Evolutionary conservation across 2,888 invertebrate species (phyloP), one percentile per base, ranked within the genome.

Genomic region (Lycia hirtaria): DNA sequence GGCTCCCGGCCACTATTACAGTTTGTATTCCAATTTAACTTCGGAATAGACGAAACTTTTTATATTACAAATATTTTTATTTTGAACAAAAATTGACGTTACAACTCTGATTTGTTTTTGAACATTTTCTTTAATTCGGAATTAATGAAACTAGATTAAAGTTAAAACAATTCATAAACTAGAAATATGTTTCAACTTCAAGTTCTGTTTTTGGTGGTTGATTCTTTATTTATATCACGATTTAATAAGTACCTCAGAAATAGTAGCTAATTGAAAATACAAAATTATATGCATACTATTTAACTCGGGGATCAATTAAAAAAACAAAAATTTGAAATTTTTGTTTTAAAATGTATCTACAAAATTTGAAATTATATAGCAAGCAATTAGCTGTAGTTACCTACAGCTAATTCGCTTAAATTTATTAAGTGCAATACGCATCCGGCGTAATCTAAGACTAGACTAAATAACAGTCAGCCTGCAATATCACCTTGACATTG

Each of bases 21-120:
- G 70, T 71, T 72, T 32, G 43, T 43, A 66, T 72, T 74, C 73
- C 81, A 86, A 87, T 87, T 80, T 85, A 87, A 86, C 85, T 87
- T 87, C 56, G 72, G 67, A 77, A 82, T 81, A 76, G 78, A 67
- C 68, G 67, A 79, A 78, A 41, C 32, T 72, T 85, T 85, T 79
- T 68, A 49, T 49, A 59, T 57, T 53, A 54, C 70, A 66, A 73
- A 12, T 15, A 28, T 52, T 52, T 44, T 47, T 47, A 20, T 57
- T 50, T 52, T 37, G 19, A 7, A 33, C 20, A 41, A 35, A 41
- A 47, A 28, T 22, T 28, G 3, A 43, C 19, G 26, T 51, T 43
- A 41, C 30, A 56, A 49, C 17, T 35, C 9, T n/a, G 43, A 55
- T 49, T 50, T 38, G 38, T 22, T 30, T 50, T 15, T 9, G 28